These are phyloP conservation scores for Epicampocera succincta DNA, from an alignment of 2,888 invertebrate genomes.

Conservation along the genomic window DNA sequence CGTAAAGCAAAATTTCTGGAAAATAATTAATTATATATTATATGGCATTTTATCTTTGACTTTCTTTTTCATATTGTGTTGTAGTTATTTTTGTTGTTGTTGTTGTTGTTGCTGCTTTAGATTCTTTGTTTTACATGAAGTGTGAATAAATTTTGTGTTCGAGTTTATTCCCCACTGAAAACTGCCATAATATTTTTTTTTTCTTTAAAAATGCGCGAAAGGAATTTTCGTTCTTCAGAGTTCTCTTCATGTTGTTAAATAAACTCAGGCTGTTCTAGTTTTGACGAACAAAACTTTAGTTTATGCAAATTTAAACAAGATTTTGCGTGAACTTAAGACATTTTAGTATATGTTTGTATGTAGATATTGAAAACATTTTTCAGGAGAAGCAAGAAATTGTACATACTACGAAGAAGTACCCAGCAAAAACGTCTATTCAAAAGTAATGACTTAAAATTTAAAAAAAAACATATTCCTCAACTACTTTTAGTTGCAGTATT, in stretches of 20 bases:
- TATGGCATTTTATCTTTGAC: conserved; percentile 39
- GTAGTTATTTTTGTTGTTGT: background rate
- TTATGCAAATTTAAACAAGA: conserved; percentile 33
- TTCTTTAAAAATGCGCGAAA: conserved; percentile 17
- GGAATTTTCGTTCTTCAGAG: conserved; percentile 22
- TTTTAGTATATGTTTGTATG: too few species aligned
- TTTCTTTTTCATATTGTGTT: conserved; percentile 14
- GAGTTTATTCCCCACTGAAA: conserved; percentile 41
- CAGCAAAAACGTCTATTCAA: too few species aligned
- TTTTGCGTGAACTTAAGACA: conserved; percentile 13
- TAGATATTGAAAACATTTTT: too few species aligned
- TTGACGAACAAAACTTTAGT: background rate
- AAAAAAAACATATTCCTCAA: too few species aligned
- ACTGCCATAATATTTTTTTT: conserved; percentile 34
- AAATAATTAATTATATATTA: conserved; percentile 37
- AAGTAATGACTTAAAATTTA: too few species aligned
- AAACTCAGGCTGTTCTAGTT: conserved; percentile 40
- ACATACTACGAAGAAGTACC: too few species aligned
- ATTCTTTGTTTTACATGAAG: conserved; percentile 16
- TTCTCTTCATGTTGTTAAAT: conserved; percentile 11
- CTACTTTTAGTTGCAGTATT: too few species aligned
- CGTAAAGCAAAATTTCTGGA: conserved; percentile 39
- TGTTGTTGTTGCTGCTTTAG: background rate
- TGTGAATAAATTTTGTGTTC: conserved; percentile 51
- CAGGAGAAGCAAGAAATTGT: too few species aligned